Percentiles rank a stretch among this genome's conserved stretches.
Evolutionary conservation across 2,797 vertebrate species (phyloP).

Genomic region (Syncerus caffer): DNA sequence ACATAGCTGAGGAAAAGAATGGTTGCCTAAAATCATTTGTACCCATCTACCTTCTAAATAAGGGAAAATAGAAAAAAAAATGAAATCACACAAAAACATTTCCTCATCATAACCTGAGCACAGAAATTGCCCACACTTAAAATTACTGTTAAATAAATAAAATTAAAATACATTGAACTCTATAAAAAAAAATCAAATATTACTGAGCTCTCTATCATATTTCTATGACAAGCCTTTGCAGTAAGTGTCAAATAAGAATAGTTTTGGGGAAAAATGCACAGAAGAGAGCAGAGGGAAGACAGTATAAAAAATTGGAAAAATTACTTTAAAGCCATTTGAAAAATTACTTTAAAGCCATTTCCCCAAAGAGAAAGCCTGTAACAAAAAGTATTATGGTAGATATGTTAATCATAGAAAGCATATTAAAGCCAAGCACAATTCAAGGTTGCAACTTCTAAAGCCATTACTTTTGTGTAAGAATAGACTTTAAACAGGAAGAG

Average conservation of each 20-base stretch:
- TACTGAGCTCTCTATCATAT: background rate
- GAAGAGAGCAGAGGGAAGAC: background rate
- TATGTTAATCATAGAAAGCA: background rate
- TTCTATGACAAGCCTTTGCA: background rate
- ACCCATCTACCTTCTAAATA: background rate
- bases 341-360: background rate
- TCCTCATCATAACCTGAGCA: background rate
- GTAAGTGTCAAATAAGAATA: background rate
- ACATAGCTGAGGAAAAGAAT: background rate
- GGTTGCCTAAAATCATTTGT: background rate
- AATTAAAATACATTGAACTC: background rate
- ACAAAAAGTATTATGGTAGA: background rate
- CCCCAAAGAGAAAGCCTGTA: background rate
- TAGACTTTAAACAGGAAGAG: background rate
- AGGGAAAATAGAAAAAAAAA: background rate
- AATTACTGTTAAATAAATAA: background rate
- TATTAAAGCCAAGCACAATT: background rate
- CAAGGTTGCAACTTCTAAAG: background rate
- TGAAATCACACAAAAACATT: background rate
- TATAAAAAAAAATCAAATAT: background rate
- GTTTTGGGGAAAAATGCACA: background rate
- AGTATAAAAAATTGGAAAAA: background rate
- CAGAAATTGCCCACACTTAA: background rate
- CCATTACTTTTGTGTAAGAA: background rate
- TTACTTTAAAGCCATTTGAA: background rate